phyloP scores from a whole-genome alignment of 2,797 vertebrate genomes.

The Karalla daura region DNA sequence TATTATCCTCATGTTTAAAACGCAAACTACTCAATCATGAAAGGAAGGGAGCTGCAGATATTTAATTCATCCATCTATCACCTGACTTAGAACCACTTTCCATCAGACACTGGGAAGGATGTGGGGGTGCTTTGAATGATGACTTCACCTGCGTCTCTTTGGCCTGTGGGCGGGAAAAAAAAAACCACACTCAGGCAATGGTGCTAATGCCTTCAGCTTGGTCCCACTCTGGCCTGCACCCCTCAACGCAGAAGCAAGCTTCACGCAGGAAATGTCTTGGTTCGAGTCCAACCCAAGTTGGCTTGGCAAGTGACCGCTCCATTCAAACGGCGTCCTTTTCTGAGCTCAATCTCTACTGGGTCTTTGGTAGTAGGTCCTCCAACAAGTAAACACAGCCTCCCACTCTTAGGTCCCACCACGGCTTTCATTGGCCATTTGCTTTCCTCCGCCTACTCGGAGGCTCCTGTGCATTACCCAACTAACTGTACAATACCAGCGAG shows the following conservation, averaged over 20 bases:
- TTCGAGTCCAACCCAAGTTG: slow-evolving; percentile 1
- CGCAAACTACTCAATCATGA: neutral
- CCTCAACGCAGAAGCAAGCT: neutral
- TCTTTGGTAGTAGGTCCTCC: slow-evolving; percentile 29
- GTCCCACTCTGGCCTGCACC: neutral
- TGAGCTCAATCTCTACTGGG: slow-evolving; percentile 5
- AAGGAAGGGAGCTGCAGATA: neutral
- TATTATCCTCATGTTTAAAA: neutral
- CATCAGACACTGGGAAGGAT: too few species aligned
- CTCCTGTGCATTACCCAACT: slow-evolving; percentile 18
- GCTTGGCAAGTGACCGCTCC: neutral
- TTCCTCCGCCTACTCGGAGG: slow-evolving; percentile 10
- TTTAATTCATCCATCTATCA: neutral
- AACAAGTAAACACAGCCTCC: slow-evolving; percentile 37
- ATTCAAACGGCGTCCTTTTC: slow-evolving; percentile 3
- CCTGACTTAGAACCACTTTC: neutral
- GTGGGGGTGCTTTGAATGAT: too few species aligned
- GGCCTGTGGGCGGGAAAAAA: neutral
- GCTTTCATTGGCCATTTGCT: slow-evolving; percentile 30
- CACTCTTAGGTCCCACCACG: slow-evolving; percentile 33
- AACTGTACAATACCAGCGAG: slow-evolving; percentile 1
- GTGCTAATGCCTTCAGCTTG: neutral
- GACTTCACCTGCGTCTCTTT: too few species aligned
- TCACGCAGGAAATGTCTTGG: neutral
- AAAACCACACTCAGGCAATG: neutral